These are phyloP conservation scores for Eolophus roseicapilla DNA, from an alignment of 2,113 vertebrate species.

Conservation along the genomic window DNA sequence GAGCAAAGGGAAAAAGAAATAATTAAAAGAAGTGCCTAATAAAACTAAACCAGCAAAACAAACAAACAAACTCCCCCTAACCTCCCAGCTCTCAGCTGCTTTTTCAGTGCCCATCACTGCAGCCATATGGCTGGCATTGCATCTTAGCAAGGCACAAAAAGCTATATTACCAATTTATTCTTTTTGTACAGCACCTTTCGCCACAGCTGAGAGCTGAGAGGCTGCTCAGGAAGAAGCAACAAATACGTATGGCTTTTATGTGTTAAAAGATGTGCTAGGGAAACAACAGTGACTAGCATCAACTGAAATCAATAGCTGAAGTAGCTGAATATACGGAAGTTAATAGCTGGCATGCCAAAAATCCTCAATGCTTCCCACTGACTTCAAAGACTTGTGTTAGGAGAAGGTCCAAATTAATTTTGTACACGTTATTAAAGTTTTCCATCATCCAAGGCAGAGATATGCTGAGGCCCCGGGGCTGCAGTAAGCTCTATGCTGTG, in stretches of 20 bases:
- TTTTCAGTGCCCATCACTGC: not conserved
- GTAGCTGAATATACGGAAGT: not conserved
- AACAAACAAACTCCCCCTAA: not conserved
- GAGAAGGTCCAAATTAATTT: constrained; percentile 49
- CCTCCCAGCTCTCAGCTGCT: not conserved
- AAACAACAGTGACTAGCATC: not conserved
- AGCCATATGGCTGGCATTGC: not conserved
- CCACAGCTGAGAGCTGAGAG: not conserved
- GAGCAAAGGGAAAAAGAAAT: not conserved
- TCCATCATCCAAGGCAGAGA: constrained; percentile 40
- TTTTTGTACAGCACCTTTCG: not conserved
- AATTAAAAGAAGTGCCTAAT: not conserved
- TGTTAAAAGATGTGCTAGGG: not conserved
- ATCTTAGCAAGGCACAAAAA: constrained; percentile 12
- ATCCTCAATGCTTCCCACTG: constrained; percentile 5
- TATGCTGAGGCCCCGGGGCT: not conserved
- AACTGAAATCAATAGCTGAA: not conserved
- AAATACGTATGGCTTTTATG: not conserved
- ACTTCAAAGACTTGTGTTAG: constrained; percentile 38
- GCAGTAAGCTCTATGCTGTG: not conserved
- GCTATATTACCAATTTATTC: not conserved
- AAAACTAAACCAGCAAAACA: not conserved
- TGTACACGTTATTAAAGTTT: constrained; percentile 27
- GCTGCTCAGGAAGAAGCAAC: not conserved
- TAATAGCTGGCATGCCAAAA: not conserved